Base-by-base conservation (phyloP, 2,797 vertebrate genomes). In the Glossophaga mutica region DNA sequence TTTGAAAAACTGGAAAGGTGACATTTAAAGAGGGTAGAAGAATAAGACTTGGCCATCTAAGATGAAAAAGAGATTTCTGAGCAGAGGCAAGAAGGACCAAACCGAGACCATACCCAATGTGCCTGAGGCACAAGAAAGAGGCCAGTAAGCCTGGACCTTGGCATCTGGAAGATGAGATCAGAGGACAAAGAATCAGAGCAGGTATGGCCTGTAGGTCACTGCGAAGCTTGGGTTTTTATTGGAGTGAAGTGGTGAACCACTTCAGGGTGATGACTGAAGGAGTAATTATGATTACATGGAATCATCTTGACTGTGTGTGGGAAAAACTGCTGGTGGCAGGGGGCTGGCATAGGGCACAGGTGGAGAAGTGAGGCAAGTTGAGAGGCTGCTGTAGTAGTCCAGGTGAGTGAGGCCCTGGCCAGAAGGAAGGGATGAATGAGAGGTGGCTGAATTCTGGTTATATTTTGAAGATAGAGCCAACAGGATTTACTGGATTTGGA, bases 31-130 rank as follows among this genome's bases (percentile, higher is more conserved):
- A 87, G 76, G 37, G 4, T 24, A 48, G 34, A 46, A 85, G 5
- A 52, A n/a, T 9, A 73, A 22, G 10, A 52, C 12, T 55, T 68
- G 76, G 77, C 4, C 57, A 57, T 84, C 5, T 55, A 55, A 62
- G n/a, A 79, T 8, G 12, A 50, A 50, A 71, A 81, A 85, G 44
- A 29, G 48, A 91, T 78, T 83, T 90, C 59, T 88, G 57, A 39
- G 48, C 4, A 77, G 74, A 83, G 22, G n/a, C 18, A 73, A 78
- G 65, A 65, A 42, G 15, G 74, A 65, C 16, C 6, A 52, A 76
- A 46, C 21, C 12, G 21, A 82, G 24, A 46, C 26, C 26, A 62
- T 7, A 37, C 24, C 24, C 22, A 19, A 18, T 52, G 3, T 46
- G 9, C 68, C 2, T 52, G 26, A 50, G 46, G 87, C 42, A 88